phyloP scores from a whole-genome alignment of 2,797 vertebrate genomes.

The Denticeps clupeoides region DNA sequence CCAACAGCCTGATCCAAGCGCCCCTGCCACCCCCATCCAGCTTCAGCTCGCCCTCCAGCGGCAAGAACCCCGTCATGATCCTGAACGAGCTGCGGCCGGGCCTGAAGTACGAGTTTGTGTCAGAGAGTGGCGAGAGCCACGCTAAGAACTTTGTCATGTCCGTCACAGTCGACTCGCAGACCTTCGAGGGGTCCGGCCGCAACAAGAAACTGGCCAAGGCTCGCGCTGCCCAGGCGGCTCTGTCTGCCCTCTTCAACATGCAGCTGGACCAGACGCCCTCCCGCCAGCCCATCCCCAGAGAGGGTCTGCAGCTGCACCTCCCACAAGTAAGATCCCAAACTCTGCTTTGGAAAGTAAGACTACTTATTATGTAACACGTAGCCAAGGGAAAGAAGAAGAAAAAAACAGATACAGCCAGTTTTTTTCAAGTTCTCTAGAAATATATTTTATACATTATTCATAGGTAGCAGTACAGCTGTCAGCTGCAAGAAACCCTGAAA shows the following conservation, averaged over 20 bases:
- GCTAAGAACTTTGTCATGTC: slow-evolving; percentile 98
- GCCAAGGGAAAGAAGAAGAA: no score
- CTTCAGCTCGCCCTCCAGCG: slow-evolving; percentile 71
- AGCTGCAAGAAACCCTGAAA: no score
- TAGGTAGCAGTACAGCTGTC: no score
- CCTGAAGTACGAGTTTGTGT: slow-evolving; percentile 93
- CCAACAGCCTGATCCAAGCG: slow-evolving; percentile 67
- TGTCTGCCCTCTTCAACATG: slow-evolving; percentile 90
- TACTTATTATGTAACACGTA: no score
- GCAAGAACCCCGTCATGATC: slow-evolving; percentile 98
- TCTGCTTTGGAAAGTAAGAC: no score
- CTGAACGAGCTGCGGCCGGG: slow-evolving; percentile 92
- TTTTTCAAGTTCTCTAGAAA: no score
- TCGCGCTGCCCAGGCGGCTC: slow-evolving; percentile 84
- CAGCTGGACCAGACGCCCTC: slow-evolving; percentile 94
- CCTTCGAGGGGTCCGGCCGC: slow-evolving; percentile 88
- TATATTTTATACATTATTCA: no score
- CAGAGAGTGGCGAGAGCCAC: slow-evolving; percentile 93
- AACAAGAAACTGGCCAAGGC: slow-evolving; percentile 98
- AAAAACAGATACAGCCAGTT: no score
- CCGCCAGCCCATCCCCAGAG: slow-evolving; percentile 87
- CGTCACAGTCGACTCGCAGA: slow-evolving; percentile 84
- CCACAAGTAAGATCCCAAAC: slow-evolving; percentile 74
- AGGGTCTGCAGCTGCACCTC: slow-evolving; percentile 87
- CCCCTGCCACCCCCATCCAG: slow-evolving; percentile 64